Base-by-base conservation (phyloP, 2,113 vertebrate genomes). In the Variabilichromis moorii region DNA sequence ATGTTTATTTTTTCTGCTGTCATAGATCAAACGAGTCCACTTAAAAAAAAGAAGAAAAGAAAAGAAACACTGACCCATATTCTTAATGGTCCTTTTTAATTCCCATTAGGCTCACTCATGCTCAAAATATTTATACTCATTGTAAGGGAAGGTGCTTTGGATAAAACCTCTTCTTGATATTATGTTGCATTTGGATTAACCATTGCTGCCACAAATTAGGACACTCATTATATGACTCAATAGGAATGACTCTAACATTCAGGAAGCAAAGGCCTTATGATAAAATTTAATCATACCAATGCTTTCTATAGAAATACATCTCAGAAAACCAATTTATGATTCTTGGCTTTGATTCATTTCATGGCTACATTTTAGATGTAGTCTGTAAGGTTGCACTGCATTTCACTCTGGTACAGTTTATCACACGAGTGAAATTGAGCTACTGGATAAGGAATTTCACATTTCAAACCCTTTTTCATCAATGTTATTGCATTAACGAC, bases 151-250 rank as follows among this genome's bases (percentile, higher is more conserved):
- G 87, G 40, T 92, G 16, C 84, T 90, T 86, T 53, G 82, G 87
- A 85, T 92, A 84, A 93, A 89, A 87, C 78, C 33, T 82, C 79
- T 11, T 21, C 82, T 82, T 66, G 78, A 81, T 90, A 86, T 87
- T 85, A 86, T 88, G 81, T 82, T 81, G 87, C 47, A 86, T 90
- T 94, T 86, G 82, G 82, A 93, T 91, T 91, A 80, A 78, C 61
- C 37, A 31, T 71, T 57, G 79, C 63, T 66, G 33, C 80, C 79
- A 68, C 71, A 81, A 90, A 94, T 90, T 89, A 91, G 90, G 88
- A 76, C 80, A 54, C 90, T 94, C 89, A 84, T 93, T 93, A 90
- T 89, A 84, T 73, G 91, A 92, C 81, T 93, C 91, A 90, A 90
- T 92, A 88, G 80, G 37, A 90, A 80, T 55, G 51, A 88, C 24